These are phyloP conservation scores for Pristionchus exspectatus DNA, from an alignment of 2,888 invertebrate genomes.

Conservation along the genomic window DNA sequence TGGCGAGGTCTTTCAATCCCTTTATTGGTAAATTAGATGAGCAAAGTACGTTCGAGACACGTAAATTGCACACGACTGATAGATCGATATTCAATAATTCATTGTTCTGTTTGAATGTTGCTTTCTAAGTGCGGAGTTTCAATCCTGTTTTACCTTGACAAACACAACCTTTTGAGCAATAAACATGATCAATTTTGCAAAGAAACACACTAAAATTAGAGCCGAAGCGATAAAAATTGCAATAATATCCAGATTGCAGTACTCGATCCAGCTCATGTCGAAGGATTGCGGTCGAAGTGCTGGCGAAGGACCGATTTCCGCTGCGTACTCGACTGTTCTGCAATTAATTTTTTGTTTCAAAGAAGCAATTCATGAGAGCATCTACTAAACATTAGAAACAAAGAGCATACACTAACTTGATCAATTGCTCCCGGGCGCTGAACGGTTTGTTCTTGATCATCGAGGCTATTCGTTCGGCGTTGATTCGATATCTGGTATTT, in stretches of 20 bases:
- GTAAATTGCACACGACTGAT: too few species aligned
- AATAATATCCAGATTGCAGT: slow-evolving; percentile 41
- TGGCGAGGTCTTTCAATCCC: too few species aligned
- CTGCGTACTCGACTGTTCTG: slow-evolving; percentile 60
- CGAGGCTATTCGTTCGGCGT: neutral
- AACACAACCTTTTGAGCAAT: neutral
- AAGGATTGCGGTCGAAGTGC: slow-evolving; percentile 29
- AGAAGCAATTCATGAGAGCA: too few species aligned
- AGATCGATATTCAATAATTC: too few species aligned
- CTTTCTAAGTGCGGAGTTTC: neutral
- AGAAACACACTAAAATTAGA: neutral
- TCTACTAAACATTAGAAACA: too few species aligned
- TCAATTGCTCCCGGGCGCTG: neutral
- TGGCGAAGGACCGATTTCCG: slow-evolving; percentile 53
- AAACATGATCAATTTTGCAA: neutral
- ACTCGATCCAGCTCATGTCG: slow-evolving; percentile 46
- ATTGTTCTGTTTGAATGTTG: neutral
- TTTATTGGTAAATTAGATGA: too few species aligned
- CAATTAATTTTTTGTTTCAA: too few species aligned
- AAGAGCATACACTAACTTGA: slow-evolving; percentile 2
- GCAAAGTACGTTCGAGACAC: too few species aligned
- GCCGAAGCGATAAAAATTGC: neutral
- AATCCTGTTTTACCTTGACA: neutral
- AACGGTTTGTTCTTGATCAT: neutral
- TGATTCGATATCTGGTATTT: neutral